A percentile compares a stretch with the other conserved stretches of the same genome.
Conservation (phyloP, 1,140 invertebrate genomes). For the Pygmarrhopalites habei region DNA sequence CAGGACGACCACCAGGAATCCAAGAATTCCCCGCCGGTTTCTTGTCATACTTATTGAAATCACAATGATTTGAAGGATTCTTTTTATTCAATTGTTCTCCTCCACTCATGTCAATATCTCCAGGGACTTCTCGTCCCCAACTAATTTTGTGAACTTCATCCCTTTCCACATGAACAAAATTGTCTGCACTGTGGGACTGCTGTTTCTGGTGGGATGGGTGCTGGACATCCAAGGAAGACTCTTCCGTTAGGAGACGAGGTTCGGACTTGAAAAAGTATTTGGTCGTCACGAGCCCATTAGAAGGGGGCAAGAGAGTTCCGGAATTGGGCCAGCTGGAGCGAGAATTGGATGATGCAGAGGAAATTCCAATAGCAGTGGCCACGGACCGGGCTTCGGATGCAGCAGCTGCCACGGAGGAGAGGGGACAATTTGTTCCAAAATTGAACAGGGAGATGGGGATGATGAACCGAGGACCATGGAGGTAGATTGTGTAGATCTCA, state of each 20-base stretch:
- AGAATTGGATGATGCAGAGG: conserved; percentile 65
- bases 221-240: conserved; percentile 1
- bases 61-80: conserved; percentile 6
- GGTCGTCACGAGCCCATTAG: conserved; percentile 20
- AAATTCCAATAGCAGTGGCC: conserved; percentile 43
- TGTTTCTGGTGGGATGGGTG: conserved; percentile 1
- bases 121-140: not conserved
- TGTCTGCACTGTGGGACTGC: not conserved
- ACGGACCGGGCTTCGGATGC: not conserved
- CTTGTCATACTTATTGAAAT: no score
- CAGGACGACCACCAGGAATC: no score
- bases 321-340: conserved; percentile 58
- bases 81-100: no score
- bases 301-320: conserved; percentile 23
- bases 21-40: no score
- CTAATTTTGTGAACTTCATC: not conserved
- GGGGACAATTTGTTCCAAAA: conserved; percentile 14
- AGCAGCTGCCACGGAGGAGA: not conserved
- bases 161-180: not conserved
- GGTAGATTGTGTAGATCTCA: conserved; percentile 34
- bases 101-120: no score
- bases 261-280: conserved; percentile 34
- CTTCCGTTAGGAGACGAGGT: conserved; percentile 16
- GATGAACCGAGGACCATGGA: conserved; percentile 32
- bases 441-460: conserved; percentile 35